Conservation (phyloP, 1,140 invertebrate species). For the Monomorium pharaonis region DNA sequence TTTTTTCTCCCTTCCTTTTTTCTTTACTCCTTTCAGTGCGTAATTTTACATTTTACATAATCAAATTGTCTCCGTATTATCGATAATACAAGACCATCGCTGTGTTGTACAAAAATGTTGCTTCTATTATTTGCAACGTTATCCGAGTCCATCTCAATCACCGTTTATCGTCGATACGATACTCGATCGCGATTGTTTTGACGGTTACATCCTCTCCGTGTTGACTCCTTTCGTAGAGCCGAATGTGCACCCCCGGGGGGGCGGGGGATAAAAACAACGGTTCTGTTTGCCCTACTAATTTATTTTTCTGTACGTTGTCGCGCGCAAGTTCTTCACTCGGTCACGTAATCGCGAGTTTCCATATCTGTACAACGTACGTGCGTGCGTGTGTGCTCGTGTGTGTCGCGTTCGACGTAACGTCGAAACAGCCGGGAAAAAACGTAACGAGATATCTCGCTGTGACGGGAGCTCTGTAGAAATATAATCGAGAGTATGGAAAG, state of each 20-base stretch:
- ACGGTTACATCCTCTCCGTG: neutral
- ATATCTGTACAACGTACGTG: neutral
- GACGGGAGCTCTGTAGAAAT: slow-evolving; percentile 42
- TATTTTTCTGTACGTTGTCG: slow-evolving; percentile 35
- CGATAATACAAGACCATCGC: neutral
- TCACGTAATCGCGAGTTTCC: slow-evolving; percentile 23
- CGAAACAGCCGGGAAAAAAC: neutral
- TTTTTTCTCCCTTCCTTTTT: neutral
- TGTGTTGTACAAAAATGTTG: neutral
- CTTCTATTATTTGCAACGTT: neutral
- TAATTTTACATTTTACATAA: neutral
- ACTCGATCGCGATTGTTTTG: slow-evolving; percentile 14
- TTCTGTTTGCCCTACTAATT: slow-evolving; percentile 37
- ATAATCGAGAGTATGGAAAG: slow-evolving; percentile 52
- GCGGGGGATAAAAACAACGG: slow-evolving; percentile 19
- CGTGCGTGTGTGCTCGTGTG: neutral
- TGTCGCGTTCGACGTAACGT: neutral
- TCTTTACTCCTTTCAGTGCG: neutral
- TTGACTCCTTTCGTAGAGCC: neutral
- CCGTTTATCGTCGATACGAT: too few relatives aligned
- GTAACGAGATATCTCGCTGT: slow-evolving; percentile 49
- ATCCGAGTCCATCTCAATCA: neutral
- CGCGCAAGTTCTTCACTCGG: neutral
- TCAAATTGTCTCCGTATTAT: neutral
- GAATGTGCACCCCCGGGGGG: neutral